Percentiles rank a stretch among this genome's conserved stretches.
These are phyloP conservation scores for Lacerta agilis DNA, from an alignment of 2,797 vertebrate genomes.

Conservation along the genomic window DNA sequence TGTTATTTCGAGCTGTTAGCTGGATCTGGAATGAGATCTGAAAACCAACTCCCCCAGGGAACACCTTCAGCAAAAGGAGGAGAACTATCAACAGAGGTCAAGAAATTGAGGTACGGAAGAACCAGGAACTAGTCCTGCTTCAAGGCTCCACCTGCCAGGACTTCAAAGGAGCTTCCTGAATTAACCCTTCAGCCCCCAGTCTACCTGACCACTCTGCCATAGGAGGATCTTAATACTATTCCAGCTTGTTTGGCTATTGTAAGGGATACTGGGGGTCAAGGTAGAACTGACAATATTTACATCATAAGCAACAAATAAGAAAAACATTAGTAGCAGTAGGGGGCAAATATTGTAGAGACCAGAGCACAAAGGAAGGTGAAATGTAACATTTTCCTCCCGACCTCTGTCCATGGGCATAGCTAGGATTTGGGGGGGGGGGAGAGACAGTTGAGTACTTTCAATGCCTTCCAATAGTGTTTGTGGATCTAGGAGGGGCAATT, in stretches of 20 bases:
- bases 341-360: neutral
- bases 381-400: neutral
- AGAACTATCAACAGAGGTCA: neutral
- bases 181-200: too few relatives aligned
- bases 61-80: neutral
- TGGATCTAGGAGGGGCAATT: too few relatives aligned
- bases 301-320: neutral
- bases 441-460: too few relatives aligned
- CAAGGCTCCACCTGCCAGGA: neutral
- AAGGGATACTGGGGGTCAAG: neutral
- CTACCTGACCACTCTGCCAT: too few relatives aligned
- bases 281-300: neutral
- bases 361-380: neutral
- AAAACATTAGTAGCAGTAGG: neutral
- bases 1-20: neutral
- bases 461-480: too few relatives aligned
- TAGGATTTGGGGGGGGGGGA: too few relatives aligned
- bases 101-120: neutral
- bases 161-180: too few relatives aligned
- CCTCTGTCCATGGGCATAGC: neutral
- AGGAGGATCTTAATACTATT: neutral
- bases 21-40: neutral
- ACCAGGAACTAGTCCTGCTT: neutral
- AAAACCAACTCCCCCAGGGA: neutral
- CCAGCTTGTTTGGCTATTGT: neutral